These are phyloP conservation scores for Cheilinus undulatus DNA, from an alignment of 2,113 vertebrate genomes.

Conservation along the genomic window DNA sequence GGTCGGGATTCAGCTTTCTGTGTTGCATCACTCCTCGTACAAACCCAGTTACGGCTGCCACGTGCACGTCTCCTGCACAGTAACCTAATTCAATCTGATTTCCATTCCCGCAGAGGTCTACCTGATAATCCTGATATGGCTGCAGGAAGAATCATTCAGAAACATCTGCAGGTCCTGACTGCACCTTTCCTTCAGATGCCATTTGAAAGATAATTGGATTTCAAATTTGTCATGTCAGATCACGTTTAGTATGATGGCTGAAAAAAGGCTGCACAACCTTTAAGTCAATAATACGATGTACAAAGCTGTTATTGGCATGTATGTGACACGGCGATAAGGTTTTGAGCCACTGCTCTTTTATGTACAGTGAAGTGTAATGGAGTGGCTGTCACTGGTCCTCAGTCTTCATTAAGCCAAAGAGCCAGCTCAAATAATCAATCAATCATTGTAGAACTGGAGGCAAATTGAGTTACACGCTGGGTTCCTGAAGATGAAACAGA, in stretches of 20 bases:
- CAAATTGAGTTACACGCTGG: constrained; percentile 54
- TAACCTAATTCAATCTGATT: constrained; percentile 51
- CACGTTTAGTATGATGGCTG: constrained; percentile 17
- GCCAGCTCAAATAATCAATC: constrained; percentile 53
- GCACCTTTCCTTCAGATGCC: constrained; percentile 23
- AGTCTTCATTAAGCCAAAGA: constrained; percentile 54
- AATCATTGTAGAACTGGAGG: constrained; percentile 39
- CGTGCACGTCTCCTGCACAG: constrained; percentile 21
- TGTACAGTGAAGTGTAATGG: constrained; percentile 51
- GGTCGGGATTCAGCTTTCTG: constrained; percentile 29
- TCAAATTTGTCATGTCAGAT: constrained; percentile 30
- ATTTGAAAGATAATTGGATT: constrained; percentile 39
- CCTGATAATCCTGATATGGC: constrained; percentile 48
- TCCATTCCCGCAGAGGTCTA: constrained; percentile 44
- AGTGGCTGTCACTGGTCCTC: constrained; percentile 52
- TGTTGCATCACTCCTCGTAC: constrained; percentile 35
- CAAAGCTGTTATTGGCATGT: constrained; percentile 15
- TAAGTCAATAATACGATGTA: constrained; percentile 23
- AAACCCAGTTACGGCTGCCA: constrained; percentile 24
- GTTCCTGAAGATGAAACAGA: constrained; percentile 61
- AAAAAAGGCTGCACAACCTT: constrained; percentile 1
- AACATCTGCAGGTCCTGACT: constrained; percentile 23
- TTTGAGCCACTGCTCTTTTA: constrained; percentile 17
- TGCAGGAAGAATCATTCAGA: constrained; percentile 30
- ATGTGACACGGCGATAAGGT: constrained; percentile 17